These are phyloP conservation scores for Escarpia spicata DNA, from an alignment of 2,888 invertebrate genomes.

Conservation along the genomic window DNA sequence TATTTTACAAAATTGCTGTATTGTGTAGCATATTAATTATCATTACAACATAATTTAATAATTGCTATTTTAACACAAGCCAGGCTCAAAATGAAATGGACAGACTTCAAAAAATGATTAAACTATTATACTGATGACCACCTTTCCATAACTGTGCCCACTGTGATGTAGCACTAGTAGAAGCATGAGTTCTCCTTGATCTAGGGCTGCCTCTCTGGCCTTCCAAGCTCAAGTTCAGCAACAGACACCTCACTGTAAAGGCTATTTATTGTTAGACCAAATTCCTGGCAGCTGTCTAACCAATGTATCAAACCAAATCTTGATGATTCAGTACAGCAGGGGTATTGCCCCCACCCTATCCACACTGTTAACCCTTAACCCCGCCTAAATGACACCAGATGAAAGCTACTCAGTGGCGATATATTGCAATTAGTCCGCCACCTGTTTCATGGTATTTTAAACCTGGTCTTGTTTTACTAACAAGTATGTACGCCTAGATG, in stretches of 20 bases:
- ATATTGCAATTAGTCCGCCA: constrained; percentile 8
- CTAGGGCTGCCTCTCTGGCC: not conserved
- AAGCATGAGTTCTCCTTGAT: not conserved
- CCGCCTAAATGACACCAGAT: not conserved
- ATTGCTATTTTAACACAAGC: too few species aligned
- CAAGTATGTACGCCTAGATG: too few species aligned
- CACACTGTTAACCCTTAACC: not conserved
- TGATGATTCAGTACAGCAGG: not conserved
- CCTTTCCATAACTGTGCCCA: too few species aligned
- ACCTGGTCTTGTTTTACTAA: not conserved
- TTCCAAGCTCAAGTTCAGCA: not conserved
- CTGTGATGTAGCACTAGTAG: not conserved
- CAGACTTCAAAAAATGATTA: too few species aligned
- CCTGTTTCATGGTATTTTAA: not conserved
- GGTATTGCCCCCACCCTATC: not conserved
- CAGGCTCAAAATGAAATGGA: too few species aligned
- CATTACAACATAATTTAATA: too few species aligned
- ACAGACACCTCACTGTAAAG: not conserved
- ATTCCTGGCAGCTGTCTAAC: not conserved
- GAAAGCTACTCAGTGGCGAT: not conserved
- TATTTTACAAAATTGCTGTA: too few species aligned
- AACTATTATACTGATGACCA: too few species aligned
- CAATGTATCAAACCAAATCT: not conserved
- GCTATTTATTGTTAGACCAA: not conserved
- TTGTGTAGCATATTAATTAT: too few species aligned